phyloP scores from a whole-genome alignment of 2,888 invertebrate species.

The Rotaria macrura region DNA sequence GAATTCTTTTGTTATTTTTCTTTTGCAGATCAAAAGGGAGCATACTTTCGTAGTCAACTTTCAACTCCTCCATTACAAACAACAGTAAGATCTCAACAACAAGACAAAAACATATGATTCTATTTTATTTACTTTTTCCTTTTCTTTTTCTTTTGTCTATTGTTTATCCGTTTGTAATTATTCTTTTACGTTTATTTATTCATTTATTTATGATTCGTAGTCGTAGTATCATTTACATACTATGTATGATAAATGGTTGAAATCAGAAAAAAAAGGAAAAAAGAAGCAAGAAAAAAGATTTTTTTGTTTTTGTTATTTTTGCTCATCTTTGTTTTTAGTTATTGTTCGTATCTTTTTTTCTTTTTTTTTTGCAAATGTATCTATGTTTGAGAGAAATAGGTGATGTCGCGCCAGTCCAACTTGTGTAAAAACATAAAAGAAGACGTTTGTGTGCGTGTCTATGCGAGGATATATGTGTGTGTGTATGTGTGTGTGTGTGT shows the following conservation, averaged over 20 bases:
- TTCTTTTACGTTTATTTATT: neutral
- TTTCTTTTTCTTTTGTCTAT: neutral
- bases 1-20: neutral
- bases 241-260: neutral
- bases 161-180: neutral
- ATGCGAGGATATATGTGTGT: too few species aligned
- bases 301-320: neutral
- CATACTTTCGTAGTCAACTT: neutral
- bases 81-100: neutral
- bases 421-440: neutral
- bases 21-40: conserved; percentile 1
- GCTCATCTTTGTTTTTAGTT: neutral
- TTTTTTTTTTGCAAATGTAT: neutral
- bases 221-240: neutral
- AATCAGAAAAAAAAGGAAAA: neutral
- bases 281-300: neutral
- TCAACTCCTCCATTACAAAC: neutral
- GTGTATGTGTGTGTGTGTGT: too few species aligned
- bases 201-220: neutral
- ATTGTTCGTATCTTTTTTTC: neutral
- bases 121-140: neutral
- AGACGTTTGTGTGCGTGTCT: neutral
- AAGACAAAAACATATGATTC: neutral
- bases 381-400: neutral
- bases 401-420: neutral